These are phyloP conservation scores for Chloroceryle aenea DNA, from an alignment of 2,113 vertebrate species.

Conservation along the genomic window DNA sequence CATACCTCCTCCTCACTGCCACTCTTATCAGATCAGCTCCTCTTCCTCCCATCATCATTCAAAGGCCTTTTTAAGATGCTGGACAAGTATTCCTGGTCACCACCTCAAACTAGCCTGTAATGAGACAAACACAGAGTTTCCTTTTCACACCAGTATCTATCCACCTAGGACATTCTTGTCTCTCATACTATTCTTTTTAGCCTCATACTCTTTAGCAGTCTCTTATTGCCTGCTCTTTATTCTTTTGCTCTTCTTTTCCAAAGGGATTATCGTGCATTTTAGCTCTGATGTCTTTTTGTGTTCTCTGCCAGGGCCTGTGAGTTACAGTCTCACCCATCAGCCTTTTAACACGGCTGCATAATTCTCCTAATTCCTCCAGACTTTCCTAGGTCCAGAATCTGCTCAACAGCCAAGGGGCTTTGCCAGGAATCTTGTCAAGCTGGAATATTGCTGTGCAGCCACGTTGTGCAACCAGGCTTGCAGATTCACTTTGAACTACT, in stretches of 20 bases:
- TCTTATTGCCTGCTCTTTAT: neutral
- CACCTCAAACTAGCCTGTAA: neutral
- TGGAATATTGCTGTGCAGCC: neutral
- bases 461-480: neutral
- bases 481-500: neutral
- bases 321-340: neutral
- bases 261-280: neutral
- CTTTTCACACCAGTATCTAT: neutral
- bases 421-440: neutral
- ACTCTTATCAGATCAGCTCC: neutral
- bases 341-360: neutral
- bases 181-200: neutral
- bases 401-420: neutral
- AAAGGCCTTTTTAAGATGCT: neutral
- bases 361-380: neutral
- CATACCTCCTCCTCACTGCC: neutral
- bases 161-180: neutral
- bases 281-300: neutral
- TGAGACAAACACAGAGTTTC: neutral
- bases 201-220: neutral
- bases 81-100: neutral
- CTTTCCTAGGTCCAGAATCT: neutral
- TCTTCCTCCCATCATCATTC: neutral
- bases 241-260: neutral
- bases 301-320: neutral